These are phyloP conservation scores for Anneissia japonica DNA, from an alignment of 35 echinoderm and acorn worm genomes.

Conservation along the genomic window DNA sequence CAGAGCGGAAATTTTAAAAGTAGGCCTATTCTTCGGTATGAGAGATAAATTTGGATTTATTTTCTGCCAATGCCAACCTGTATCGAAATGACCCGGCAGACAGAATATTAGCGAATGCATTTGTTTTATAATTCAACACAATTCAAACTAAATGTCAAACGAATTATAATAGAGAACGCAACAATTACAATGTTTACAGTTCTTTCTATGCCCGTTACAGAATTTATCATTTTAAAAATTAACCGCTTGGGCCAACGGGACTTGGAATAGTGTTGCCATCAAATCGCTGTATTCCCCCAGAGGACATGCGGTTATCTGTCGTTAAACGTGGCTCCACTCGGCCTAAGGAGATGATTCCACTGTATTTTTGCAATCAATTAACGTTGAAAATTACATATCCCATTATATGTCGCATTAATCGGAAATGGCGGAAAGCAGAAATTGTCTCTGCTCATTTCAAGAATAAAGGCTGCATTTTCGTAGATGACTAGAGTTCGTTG, in stretches of 20 bases:
- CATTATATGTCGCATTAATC: background rate
- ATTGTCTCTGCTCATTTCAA: background rate
- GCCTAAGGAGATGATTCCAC: background rate
- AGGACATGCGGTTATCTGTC: background rate
- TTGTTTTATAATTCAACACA: no score
- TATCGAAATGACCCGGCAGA: background rate
- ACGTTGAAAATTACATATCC: background rate
- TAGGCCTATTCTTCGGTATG: no score
- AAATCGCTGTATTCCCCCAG: background rate
- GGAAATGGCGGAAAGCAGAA: background rate
- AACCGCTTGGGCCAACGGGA: background rate
- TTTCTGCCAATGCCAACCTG: no score
- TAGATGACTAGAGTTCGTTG: background rate
- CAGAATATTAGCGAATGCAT: no score
- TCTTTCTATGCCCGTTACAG: background rate
- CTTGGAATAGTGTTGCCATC: background rate
- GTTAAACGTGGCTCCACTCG: background rate
- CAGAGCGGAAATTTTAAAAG: no score
- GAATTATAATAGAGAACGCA: background rate
- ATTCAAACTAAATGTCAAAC: background rate
- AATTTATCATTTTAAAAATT: background rate
- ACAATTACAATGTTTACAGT: background rate
- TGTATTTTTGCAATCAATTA: background rate
- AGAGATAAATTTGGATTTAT: no score
- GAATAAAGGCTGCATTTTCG: background rate